Evolutionary conservation across 1,140 invertebrate genomes (phyloP).

Genomic region (Arion vulgaris): DNA sequence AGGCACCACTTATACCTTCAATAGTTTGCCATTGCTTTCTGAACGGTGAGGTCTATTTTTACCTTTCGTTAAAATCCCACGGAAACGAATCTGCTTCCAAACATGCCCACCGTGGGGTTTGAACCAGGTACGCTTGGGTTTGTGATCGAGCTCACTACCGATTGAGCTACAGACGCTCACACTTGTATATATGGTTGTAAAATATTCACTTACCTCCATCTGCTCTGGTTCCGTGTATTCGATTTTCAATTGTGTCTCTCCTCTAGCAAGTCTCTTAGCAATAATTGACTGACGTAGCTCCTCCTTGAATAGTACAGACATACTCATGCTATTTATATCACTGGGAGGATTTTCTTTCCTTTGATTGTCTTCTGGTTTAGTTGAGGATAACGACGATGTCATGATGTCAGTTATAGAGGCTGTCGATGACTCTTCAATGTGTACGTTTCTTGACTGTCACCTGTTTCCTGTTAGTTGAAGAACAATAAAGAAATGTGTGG

Average conservation of each 20-base stretch:
- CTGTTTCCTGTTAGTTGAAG: too few species aligned
- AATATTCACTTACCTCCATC: conserved; percentile 17
- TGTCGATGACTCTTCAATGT: not conserved
- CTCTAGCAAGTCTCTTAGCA: conserved; percentile 33
- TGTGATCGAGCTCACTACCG: too few species aligned
- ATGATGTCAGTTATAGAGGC: not conserved
- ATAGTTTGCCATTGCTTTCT: too few species aligned
- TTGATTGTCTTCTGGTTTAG: not conserved
- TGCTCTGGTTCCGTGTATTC: conserved; percentile 5
- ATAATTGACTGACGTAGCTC: conserved; percentile 39
- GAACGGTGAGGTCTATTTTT: too few species aligned
- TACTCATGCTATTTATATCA: not conserved
- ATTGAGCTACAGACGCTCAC: too few species aligned
- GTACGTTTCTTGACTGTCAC: not conserved
- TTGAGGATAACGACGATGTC: not conserved
- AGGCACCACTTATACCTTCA: too few species aligned
- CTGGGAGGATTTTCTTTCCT: not conserved
- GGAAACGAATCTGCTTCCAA: too few species aligned
- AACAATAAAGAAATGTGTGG: too few species aligned
- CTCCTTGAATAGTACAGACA: conserved; percentile 27
- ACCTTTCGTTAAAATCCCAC: too few species aligned
- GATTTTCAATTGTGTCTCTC: conserved; percentile 16
- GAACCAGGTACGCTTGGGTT: too few species aligned
- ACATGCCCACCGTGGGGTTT: too few species aligned
- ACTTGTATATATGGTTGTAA: too few species aligned